Evolutionary conservation across 35 echinoderm and acorn worm genomes (phyloP).

Genomic region (Apostichopus japonicus): DNA sequence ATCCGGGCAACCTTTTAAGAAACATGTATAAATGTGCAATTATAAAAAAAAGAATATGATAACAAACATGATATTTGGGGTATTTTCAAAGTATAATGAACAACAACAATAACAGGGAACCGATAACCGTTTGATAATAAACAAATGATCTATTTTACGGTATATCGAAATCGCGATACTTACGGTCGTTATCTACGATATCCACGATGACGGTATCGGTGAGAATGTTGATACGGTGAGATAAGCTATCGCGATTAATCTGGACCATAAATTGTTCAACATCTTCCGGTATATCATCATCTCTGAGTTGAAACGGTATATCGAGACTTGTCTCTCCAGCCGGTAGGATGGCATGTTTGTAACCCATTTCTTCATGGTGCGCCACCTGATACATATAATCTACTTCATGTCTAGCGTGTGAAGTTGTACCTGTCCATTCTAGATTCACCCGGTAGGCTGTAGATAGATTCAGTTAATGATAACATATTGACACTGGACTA

Average conservation of each 20-base stretch:
- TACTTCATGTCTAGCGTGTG: constrained; percentile 7
- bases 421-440: constrained; percentile 42
- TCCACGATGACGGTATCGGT: constrained; percentile 35
- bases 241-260: not conserved
- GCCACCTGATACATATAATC: constrained; percentile 28
- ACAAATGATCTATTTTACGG: too few relatives aligned
- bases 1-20: constrained; percentile 31
- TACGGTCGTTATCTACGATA: constrained; percentile 47
- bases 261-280: constrained; percentile 18
- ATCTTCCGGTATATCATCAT: constrained; percentile 23
- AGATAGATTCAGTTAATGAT: not conserved
- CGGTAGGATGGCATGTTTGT: constrained; percentile 19
- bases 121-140: too few relatives aligned
- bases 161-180: not conserved
- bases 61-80: too few relatives aligned
- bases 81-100: too few relatives aligned
- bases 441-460: constrained; percentile 31
- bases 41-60: too few relatives aligned
- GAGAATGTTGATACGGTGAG: constrained; percentile 7
- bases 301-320: constrained; percentile 10
- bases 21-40: not conserved
- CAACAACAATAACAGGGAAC: too few relatives aligned
- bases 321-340: constrained; percentile 34
- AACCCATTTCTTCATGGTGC: not conserved
- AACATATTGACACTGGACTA: not conserved